Base-by-base conservation (phyloP, 1,140 invertebrate species). In the Lasaia peninsularis region DNA sequence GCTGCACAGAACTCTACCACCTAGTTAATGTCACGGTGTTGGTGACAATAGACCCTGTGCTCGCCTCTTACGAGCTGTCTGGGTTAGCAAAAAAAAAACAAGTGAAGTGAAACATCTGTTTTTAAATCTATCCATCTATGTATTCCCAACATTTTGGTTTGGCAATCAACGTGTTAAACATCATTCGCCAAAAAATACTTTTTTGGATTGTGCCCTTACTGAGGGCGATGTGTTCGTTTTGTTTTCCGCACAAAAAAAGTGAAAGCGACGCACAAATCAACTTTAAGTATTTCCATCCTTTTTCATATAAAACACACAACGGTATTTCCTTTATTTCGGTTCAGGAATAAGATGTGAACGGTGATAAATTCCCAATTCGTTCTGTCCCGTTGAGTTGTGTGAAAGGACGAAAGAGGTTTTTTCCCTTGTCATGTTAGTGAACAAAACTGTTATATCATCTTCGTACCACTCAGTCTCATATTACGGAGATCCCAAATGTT, bases 351-450 rank as follows among this genome's bases (percentile, higher is more conserved):
- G 57, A 63, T 59, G 53, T 56, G 50, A 34, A 52, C 32, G 35
- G 62, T 53, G 57, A 63, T 55, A 63, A 63, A 63, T 63, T 56
- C 52, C 54, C 57, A 60, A 63, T 63, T 63, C 54, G 37, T 64
- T 64, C 58, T 60, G 57, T 60, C 31, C 57, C 58, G 55, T 60
- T 64, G 62, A 64, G 58, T 56, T 64, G 37, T 60, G 49, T 20
- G 44, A 48, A 48, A 54, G 34, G 50, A 52, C 50, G 52, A 37
- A 31, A 33, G 21, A 52, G 49, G 32, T 58, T 56, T 56, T 58
- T 34, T 21, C 34, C 20, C 33, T 21, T 52, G 56, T 58, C 32
- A 44, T 56, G 53, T 55, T 35, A 40, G 53, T 55, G 37, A 24
- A 56, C 21, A 48, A 56, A 56, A 56, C 31, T 48, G 10, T 56